A percentile compares a stretch with the other conserved stretches of the same genome.
Evolutionary conservation across 2,113 vertebrate species (phyloP).

Genomic region (Hypocryptadius cinnamomeus): DNA sequence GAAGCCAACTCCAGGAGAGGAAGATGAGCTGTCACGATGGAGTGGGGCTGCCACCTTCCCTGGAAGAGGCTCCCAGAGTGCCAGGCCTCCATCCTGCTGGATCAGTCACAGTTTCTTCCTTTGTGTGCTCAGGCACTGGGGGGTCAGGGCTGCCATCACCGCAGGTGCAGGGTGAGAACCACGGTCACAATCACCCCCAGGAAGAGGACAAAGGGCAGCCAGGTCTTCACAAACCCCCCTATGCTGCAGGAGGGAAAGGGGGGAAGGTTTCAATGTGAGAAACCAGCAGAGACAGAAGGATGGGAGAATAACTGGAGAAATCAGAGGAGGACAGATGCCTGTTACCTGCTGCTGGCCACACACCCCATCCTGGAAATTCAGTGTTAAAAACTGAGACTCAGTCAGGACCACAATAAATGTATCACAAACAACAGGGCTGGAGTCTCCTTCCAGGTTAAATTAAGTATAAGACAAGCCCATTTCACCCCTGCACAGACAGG

Average conservation of each 20-base stretch:
- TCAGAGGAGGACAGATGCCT: background rate
- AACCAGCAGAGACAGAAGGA: background rate
- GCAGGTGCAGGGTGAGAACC: conserved; percentile 81
- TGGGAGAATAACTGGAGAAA: background rate
- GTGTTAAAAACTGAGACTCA: background rate
- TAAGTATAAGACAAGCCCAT: background rate
- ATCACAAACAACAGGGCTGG: background rate
- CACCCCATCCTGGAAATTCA: background rate
- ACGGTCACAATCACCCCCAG: conserved; percentile 80
- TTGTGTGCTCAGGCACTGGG: background rate
- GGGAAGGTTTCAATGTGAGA: background rate
- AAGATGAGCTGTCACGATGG: background rate
- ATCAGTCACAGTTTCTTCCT: conserved; percentile 1
- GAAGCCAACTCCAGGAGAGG: background rate
- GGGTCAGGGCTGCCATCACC: conserved; percentile 64
- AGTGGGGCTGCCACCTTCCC: conserved; percentile 17
- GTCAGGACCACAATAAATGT: background rate
- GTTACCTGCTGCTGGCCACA: background rate
- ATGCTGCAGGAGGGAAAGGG: conserved; percentile 65
- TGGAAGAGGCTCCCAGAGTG: background rate
- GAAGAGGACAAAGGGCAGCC: conserved; percentile 91
- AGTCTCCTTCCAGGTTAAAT: background rate
- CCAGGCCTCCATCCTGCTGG: background rate
- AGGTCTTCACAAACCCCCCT: conserved; percentile 91
- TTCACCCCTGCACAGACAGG: background rate